Evolutionary conservation across 2,888 invertebrate genomes (phyloP).

Genomic region (Pyrochroa serraticornis): DNA sequence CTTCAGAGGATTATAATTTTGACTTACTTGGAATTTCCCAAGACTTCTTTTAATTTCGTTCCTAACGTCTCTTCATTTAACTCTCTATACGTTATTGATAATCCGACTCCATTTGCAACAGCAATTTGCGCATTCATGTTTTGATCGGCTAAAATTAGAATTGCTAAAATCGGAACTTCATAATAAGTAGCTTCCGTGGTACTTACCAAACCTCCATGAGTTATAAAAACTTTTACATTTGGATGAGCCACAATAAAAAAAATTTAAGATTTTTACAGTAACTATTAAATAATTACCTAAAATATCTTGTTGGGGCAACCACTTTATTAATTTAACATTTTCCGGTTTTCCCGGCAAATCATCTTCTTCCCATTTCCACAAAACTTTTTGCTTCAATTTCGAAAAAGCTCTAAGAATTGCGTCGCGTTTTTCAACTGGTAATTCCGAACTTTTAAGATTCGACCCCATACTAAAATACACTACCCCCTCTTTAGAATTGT

Average conservation of each 20-base stretch:
- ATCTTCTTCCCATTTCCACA: slow-evolving; percentile 73
- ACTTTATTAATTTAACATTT: slow-evolving; percentile 54
- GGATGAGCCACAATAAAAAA: slow-evolving; percentile 56
- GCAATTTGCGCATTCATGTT: slow-evolving; percentile 58
- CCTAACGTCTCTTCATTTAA: slow-evolving; percentile 56
- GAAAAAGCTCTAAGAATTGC: slow-evolving; percentile 64
- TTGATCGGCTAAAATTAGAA: slow-evolving; percentile 62
- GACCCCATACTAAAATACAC: slow-evolving; percentile 67
- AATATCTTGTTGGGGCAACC: slow-evolving; percentile 48
- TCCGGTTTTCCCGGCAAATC: slow-evolving; percentile 38
- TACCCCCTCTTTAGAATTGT: slow-evolving; percentile 61
- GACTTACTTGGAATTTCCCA: slow-evolving; percentile 33
- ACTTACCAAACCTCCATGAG: slow-evolving; percentile 64
- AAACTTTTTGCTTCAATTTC: slow-evolving; percentile 64
- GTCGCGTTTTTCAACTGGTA: slow-evolving; percentile 60
- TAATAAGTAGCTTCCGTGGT: slow-evolving; percentile 49
- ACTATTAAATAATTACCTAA: slow-evolving; percentile 35
- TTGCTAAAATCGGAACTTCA: slow-evolving; percentile 51
- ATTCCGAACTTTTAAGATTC: slow-evolving; percentile 62
- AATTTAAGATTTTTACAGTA: not conserved
- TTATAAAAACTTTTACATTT: slow-evolving; percentile 63
- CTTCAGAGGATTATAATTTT: not conserved
- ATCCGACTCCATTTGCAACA: slow-evolving; percentile 36
- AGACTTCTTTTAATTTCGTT: slow-evolving; percentile 52
- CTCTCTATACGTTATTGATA: slow-evolving; percentile 52